phyloP scores from a whole-genome alignment of 2,113 vertebrate species.

The Garra rufa region DNA sequence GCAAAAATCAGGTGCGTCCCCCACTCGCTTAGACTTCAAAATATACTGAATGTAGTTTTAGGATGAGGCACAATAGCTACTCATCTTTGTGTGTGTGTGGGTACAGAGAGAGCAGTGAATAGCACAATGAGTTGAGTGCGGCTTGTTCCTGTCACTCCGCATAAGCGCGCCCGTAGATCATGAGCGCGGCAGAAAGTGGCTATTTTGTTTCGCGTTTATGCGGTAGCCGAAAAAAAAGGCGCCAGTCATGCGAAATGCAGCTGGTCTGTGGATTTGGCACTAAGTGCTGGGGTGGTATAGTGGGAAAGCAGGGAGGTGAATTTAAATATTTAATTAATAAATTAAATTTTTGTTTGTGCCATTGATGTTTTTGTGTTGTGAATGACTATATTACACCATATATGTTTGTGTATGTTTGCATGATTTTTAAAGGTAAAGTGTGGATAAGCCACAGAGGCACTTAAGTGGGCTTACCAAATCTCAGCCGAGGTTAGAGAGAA shows the following conservation, averaged over 20 bases:
- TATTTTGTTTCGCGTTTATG: conserved; percentile 48
- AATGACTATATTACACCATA: neutral
- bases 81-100: neutral
- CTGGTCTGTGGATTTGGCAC: neutral
- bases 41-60: neutral
- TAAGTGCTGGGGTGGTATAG: neutral
- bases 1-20: conserved; percentile 78
- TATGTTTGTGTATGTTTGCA: too few species aligned
- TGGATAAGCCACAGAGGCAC: neutral
- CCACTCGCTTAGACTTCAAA: neutral
- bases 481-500: neutral
- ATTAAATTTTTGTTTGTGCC: neutral
- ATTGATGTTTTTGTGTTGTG: neutral
- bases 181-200: conserved; percentile 37
- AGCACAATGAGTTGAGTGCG: conserved; percentile 37
- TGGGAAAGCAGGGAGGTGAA: too few species aligned
- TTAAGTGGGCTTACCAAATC: neutral
- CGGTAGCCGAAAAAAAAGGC: conserved; percentile 19
- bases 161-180: conserved; percentile 56
- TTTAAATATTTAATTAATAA: neutral
- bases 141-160: conserved; percentile 60
- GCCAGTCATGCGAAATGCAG: conserved; percentile 37
- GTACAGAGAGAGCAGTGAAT: neutral
- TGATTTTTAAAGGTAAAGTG: neutral
- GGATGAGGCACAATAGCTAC: neutral